A percentile compares a stretch with the other conserved stretches of the same genome.
Evolutionary conservation across 2,888 invertebrate genomes (phyloP).

Genomic region (Hypomecis atomaria): DNA sequence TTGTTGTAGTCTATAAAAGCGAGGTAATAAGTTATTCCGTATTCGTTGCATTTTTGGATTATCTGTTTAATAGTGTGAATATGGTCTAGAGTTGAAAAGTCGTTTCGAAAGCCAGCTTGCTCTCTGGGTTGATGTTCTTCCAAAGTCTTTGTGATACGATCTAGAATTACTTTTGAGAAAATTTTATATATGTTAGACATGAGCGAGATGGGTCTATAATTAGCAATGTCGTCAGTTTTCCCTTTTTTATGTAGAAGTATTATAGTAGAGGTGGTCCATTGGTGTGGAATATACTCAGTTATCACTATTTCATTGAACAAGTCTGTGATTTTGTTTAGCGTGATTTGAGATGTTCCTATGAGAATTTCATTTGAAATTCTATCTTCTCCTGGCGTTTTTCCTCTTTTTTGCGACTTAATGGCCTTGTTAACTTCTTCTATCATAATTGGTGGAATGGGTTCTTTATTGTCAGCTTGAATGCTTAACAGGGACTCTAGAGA

Average conservation of each 20-base stretch:
- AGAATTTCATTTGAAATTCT: constrained; percentile 11
- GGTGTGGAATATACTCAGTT: constrained; percentile 7
- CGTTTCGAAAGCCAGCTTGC: neutral
- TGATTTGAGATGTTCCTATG: neutral
- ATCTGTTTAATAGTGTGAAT: constrained; percentile 1
- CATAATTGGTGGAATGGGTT: constrained; percentile 17
- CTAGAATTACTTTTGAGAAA: neutral
- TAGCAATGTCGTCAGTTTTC: constrained; percentile 1
- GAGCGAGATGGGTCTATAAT: neutral
- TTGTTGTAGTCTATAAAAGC: constrained; percentile 1
- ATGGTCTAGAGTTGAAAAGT: neutral
- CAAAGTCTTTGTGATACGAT: neutral
- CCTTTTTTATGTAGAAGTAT: constrained; percentile 1
- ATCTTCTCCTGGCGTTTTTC: constrained; percentile 30
- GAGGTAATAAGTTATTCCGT: neutral
- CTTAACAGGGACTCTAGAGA: too few species aligned
- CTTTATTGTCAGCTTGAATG: neutral
- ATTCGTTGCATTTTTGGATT: neutral
- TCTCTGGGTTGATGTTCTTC: neutral
- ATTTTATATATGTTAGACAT: constrained; percentile 6
- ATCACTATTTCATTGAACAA: constrained; percentile 1
- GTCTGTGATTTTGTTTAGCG: neutral
- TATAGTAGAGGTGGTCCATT: neutral
- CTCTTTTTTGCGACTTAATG: constrained; percentile 27
- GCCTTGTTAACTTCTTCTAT: constrained; percentile 26